A percentile compares a stretch with the other conserved stretches of the same genome.
Conservation (phyloP, 2,888 invertebrate genomes). For the Bombylius major region DNA sequence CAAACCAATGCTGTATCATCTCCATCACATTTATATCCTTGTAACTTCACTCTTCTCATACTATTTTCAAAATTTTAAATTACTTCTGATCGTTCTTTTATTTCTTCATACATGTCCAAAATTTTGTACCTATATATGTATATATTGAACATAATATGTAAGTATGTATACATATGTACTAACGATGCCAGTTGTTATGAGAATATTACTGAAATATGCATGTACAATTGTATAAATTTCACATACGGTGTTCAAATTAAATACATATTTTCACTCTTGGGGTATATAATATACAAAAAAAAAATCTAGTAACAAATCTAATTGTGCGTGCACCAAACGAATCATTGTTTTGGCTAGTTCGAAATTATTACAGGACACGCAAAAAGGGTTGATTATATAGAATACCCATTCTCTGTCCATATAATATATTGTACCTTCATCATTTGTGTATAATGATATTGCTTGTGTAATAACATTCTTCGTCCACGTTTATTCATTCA, state of each 20-base stretch:
- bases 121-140: too few species aligned
- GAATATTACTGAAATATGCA: background rate
- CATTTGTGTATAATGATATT: too few species aligned
- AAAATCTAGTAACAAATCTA: slow-evolving; percentile 1
- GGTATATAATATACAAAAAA: too few species aligned
- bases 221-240: background rate
- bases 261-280: too few species aligned
- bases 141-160: too few species aligned
- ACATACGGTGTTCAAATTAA: background rate
- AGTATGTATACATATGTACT: too few species aligned
- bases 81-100: background rate
- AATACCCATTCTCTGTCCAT: slow-evolving; percentile 1
- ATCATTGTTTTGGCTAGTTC: slow-evolving; percentile 2
- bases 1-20: background rate
- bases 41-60: background rate
- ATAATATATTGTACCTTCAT: too few species aligned
- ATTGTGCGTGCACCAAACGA: slow-evolving; percentile 8
- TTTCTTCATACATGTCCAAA: too few species aligned
- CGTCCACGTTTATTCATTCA: too few species aligned
- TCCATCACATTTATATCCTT: background rate
- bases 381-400: slow-evolving; percentile 2
- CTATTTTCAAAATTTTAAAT: background rate
- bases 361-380: slow-evolving; percentile 5
- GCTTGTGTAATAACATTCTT: too few species aligned
- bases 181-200: too few species aligned